Conservation (phyloP, 2,888 invertebrate species). For the Deroplatys truncata region DNA sequence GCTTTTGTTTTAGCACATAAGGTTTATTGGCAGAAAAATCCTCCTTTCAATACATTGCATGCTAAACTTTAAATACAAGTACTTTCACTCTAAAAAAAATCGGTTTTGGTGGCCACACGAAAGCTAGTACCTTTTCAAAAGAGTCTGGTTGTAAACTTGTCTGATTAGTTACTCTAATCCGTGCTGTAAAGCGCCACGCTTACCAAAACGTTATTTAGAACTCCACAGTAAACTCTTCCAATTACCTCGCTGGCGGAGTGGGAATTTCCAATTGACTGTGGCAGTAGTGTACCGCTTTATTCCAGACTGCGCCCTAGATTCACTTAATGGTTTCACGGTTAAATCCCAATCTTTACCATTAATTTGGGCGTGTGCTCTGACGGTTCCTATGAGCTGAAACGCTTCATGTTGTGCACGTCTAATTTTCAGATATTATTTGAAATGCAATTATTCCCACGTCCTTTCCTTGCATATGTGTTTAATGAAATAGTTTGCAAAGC, state of each 20-base stretch:
- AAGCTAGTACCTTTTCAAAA: background rate
- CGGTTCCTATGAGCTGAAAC: no score
- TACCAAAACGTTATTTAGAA: background rate
- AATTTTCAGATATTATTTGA: no score
- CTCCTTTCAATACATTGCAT: no score
- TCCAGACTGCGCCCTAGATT: background rate
- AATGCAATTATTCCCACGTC: no score
- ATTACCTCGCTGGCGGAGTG: background rate
- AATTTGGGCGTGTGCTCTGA: background rate
- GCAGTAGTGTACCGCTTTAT: background rate
- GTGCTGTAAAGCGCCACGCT: background rate
- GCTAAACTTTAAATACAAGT: no score
- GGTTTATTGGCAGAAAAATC: no score
- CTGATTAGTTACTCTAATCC: background rate
- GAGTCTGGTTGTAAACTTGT: background rate
- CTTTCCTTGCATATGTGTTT: no score
- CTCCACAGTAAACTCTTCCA: background rate
- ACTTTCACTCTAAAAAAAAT: no score
- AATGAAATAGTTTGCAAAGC: no score
- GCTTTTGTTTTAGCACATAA: no score
- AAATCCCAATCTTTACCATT: background rate
- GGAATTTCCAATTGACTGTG: background rate
- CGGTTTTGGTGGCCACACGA: no score
- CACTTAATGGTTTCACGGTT: background rate
- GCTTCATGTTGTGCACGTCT: no score